Evolutionary conservation across 2,888 invertebrate genomes (phyloP), one percentile per base, ranked within the genome.

Genomic region (Zootermopsis nevadensis): DNA sequence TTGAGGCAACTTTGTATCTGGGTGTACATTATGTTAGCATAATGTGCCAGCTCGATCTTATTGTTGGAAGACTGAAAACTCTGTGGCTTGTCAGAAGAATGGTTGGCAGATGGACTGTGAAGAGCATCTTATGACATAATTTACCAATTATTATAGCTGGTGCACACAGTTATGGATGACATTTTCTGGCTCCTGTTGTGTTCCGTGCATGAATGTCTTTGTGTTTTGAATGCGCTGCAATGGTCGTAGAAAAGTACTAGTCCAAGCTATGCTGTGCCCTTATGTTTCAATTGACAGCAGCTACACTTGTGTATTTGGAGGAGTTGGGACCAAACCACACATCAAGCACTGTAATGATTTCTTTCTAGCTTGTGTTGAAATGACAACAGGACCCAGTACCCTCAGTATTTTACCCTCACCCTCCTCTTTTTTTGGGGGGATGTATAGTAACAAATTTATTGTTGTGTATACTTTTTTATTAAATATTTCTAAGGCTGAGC

Each of bases 301-400:
- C 81, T n/a, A 27, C 55, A 55, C 27, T 38, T 80, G 66, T 83
- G 83, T 83, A 77, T 42, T 27, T 67, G 82, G 77, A 82, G 82
- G 42, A 79, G 79, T 80, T 83, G 83, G 83, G 83, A 83, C 83
- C 83, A 83, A 83, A 67, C 83, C 55, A 83, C 72, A 79, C 83
- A 79, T 69, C 79, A 72, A 60, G 67, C 35, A 48, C 33, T 76
- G 76, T 60, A 74, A 74, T 82, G 74, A 82, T 82, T 42, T 82
- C 33, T 55, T 81, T 33, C 31, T 77, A 53, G 30, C 69, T 80
- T 83, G 83, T 80, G 72, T 83, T 83, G 55, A 72, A 48, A 53
- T 79, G 77, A 69, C 55, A 42, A 66, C 35, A 79, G n/a, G 33
- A 24, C 77, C 77, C 55, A 31, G 35, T 66, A 79, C 19, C 35